Evolutionary conservation across 2,888 invertebrate species (phyloP), one percentile per base, ranked within the genome.

Genomic region (Mystacides longicornis): DNA sequence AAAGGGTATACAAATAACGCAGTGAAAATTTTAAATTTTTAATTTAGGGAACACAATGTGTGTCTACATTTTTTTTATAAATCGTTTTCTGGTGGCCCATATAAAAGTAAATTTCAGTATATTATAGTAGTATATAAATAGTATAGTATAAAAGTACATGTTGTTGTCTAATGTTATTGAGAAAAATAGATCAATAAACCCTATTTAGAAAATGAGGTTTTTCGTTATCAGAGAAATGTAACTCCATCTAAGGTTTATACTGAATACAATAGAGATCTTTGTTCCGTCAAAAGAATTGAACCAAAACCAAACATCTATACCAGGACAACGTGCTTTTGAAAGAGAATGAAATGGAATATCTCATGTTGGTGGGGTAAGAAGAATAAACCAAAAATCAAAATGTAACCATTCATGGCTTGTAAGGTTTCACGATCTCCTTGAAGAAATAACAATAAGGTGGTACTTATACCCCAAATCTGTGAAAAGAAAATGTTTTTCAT

Each of bases 151-250:
- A n/a, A n/a, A n/a, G n/a, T n/a, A n/a, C n/a, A n/a, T n/a, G n/a
- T n/a, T n/a, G n/a, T n/a, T n/a, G n/a, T n/a, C n/a, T n/a, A n/a
- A n/a, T n/a, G n/a, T n/a, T n/a, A n/a, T n/a, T n/a, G 16, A 37
- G 37, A 37, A 37, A 37, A 37, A 37, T 37, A 37, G 37, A n/a
- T 16, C 48, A 37, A 49, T 51, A 54, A 56, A 58, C 52, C 57
- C 59, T 55, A 57, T 61, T 61, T 57, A 42, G 59, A 51, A 61
- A 61, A 59, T 59, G 59, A 61, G 54, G 55, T 61, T 61, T n/a
- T n/a, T 57, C 48, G 57, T 61, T 61, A 61, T 61, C 61, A 61
- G 50, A 51, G 59, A 59, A 61, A 61, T 61, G 61, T 57, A 61
- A 57, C 61, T 49, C 55, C 49, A 23, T 51, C 52, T 58, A 56